Base-by-base conservation (phyloP, 2,797 vertebrate genomes). In the Coracias cyanogaster region DNA sequence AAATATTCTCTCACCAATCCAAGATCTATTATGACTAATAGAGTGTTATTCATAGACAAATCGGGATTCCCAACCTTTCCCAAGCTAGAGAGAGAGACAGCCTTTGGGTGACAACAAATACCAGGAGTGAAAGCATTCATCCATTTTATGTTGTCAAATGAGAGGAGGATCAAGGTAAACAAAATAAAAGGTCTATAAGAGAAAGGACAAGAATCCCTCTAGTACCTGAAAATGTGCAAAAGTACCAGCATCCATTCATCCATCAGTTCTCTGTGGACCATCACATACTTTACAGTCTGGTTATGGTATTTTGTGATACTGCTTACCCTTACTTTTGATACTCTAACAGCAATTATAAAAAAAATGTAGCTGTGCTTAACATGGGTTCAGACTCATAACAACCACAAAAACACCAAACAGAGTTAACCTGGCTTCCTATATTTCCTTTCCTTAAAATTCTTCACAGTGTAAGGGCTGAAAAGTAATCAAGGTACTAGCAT, bases 61-160 rank as follows among this genome's bases (percentile, higher is more conserved):
- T 26, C 37, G 37, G 9, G 55, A 90, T 67, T 92, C 43, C 21
- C 61, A 87, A 35, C 35, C 71, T 58, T 80, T 76, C 55, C 77
- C 52, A 60, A 58, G 24, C 24, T 79, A 86, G 46, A 79, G 16
- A 86, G 46, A 79, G 16, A 45, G 58, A 76, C 51, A 43, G 62
- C 51, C 66, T 82, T 57, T 37, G 51, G 73, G 22, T 81, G 39
- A 79, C 67, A 90, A 94, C 19, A 86, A 87, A 81, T 83, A 69
- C 17, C 62, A 93, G 39, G 54, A 92, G 82, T 86, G 88, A 90
- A 91, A 90, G 91, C 66, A 76, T 52, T 69, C 60, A 78, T 39
- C 48, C 43, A 55, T 70, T 73, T 73, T 41, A 43, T 21, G 60
- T 74, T 86, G 52, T 55, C 82, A 69, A 89, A 84, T 52, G 24